phyloP scores from a whole-genome alignment of 2,113 vertebrate species.

The Alectura lathami region DNA sequence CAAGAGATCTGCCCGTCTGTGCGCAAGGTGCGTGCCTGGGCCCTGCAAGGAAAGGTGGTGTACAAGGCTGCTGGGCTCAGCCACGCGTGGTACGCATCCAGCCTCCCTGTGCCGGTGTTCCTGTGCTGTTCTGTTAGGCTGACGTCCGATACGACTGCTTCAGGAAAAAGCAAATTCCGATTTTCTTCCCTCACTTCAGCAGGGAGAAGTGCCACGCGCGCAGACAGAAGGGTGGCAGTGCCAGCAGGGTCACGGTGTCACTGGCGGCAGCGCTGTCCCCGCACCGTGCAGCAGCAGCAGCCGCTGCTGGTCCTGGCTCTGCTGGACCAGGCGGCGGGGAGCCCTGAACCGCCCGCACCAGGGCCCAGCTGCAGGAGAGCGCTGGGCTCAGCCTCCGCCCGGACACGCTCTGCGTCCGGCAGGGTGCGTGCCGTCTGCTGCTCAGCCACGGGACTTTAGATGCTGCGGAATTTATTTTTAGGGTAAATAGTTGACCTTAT shows the following conservation, averaged over 20 bases:
- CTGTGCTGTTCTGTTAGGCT: neutral
- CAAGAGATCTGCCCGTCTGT: neutral
- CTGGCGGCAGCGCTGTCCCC: neutral
- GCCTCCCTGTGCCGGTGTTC: fast-evolving
- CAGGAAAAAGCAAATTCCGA: neutral
- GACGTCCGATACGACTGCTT: neutral
- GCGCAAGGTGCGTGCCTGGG: neutral
- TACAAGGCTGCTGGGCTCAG: neutral
- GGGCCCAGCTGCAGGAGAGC: neutral
- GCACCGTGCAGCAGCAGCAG: neutral
- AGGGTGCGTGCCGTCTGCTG: neutral
- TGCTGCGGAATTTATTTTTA: neutral
- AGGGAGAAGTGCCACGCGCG: neutral
- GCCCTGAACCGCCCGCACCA: fast-evolving
- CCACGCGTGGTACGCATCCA: neutral
- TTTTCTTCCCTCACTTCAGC: neutral
- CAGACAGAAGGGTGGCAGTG: neutral
- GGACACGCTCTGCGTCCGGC: neutral
- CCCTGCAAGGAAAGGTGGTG: neutral
- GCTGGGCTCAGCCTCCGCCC: neutral
- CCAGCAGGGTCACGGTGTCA: neutral
- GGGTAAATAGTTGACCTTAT: neutral
- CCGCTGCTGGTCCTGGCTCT: too few species aligned
- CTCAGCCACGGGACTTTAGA: neutral
- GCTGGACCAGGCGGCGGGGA: neutral